These are phyloP conservation scores for Odontomachus brunneus DNA, from an alignment of 1,140 invertebrate species.

Conservation along the genomic window DNA sequence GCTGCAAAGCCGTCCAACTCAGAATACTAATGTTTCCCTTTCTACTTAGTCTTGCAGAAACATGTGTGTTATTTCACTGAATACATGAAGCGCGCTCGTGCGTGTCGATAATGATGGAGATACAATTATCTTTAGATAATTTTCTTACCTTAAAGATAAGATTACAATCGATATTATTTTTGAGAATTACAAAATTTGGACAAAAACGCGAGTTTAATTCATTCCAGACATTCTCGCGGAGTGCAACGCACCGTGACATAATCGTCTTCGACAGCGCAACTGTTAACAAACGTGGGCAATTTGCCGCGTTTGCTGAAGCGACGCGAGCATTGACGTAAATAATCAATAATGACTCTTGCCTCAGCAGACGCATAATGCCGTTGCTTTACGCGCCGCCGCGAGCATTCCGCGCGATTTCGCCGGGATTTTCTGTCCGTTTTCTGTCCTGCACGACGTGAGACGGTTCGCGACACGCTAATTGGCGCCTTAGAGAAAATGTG, in stretches of 20 bases:
- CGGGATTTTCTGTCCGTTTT: conserved; percentile 22
- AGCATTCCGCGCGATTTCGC: conserved; percentile 41
- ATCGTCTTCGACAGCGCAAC: background rate
- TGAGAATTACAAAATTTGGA: background rate
- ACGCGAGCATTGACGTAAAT: conserved; percentile 27
- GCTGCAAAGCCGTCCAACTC: too few species aligned
- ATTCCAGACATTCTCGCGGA: too few species aligned
- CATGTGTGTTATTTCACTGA: too few species aligned
- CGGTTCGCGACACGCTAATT: conserved; percentile 54
- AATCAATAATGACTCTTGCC: conserved; percentile 45
- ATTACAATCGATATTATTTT: background rate
- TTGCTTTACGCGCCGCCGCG: background rate
- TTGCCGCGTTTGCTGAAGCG: conserved; percentile 50
- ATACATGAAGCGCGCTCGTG: too few species aligned
- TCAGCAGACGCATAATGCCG: background rate
- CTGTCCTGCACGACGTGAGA: background rate
- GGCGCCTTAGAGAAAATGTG: conserved; percentile 23
- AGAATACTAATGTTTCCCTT: too few species aligned
- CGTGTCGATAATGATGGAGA: too few species aligned
- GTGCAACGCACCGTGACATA: background rate
- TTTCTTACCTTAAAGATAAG: background rate
- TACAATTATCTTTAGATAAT: too few species aligned
- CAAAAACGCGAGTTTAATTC: background rate
- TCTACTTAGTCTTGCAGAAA: too few species aligned
- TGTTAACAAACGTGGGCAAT: conserved; percentile 36